Evolutionary conservation across 2,113 vertebrate genomes (phyloP), one percentile per base, ranked within the genome.

Genomic region (Nesogale talazaci): DNA sequence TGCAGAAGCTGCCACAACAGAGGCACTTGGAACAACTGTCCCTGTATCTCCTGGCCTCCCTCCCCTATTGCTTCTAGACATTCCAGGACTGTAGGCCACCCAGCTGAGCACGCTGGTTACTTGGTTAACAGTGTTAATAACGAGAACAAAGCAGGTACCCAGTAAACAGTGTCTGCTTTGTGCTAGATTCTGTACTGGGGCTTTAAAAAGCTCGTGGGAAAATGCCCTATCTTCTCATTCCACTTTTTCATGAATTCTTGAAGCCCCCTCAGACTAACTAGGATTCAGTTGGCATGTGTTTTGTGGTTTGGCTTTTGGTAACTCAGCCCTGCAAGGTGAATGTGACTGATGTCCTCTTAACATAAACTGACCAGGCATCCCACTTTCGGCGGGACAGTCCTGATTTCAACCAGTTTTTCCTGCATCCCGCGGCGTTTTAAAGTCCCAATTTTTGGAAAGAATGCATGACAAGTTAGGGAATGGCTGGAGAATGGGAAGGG

Each of bases 211-310:
- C 4, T 61, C 59, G 6, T 23, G 59, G 59, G 22, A 61, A 61
- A 20, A 61, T 61, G 16, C 59, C 59, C 22, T 61, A 61, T 7
- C 59, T 61, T 19, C 22, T 61, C 59, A 61, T 23, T 61, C 59
- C 59, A 61, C 59, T 61, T 61, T 61, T 19, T 19, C 59, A 61
- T 7, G 22, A 14, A 61, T 61, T 61, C 22, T 61, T 61, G 59
- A 61, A 61, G 22, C 46, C 46, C 46, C 46, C 46, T 52, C 46
- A 52, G 69, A 2, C 65, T 9, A 56, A 42, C n/a, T 16, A 22
- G 34, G 9, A n/a, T n/a, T 9, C 7, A 7, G 15, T 25, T 65
- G 9, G 0, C 20, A 0, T 23, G 1, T n/a, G 29, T 74, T 81
- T 57, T 16, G 1, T 69, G 46, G 17, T 15, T 61, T 61, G 46